A percentile compares a stretch with the other conserved stretches of the same genome.
Evolutionary conservation across 1,140 invertebrate species (phyloP).

Genomic region (Heliconius himera): DNA sequence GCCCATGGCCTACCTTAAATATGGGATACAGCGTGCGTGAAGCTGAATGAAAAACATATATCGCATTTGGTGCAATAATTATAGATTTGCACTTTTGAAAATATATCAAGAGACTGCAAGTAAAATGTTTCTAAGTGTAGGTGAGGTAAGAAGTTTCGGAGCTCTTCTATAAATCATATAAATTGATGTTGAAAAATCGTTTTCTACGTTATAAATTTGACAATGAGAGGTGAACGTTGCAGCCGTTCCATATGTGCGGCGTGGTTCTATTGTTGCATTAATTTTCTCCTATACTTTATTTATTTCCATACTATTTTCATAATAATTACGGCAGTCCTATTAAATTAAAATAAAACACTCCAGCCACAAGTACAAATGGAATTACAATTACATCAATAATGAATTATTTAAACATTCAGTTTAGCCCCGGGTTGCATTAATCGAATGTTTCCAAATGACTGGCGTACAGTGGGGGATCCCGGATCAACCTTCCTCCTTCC

Average conservation of each 20-base stretch:
- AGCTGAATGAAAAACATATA: too few species aligned
- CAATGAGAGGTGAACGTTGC: slow-evolving; percentile 68
- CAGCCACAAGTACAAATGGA: neutral
- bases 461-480: slow-evolving; percentile 14
- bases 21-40: too few species aligned
- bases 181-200: slow-evolving; percentile 74
- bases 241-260: slow-evolving; percentile 51
- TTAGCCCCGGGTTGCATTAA: neutral
- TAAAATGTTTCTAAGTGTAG: too few species aligned
- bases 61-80: too few species aligned
- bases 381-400: neutral
- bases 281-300: slow-evolving; percentile 50
- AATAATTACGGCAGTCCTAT: too few species aligned
- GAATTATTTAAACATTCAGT: slow-evolving; percentile 12
- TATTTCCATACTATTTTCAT: too few species aligned
- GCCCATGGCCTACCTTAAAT: too few species aligned
- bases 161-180: slow-evolving; percentile 66
- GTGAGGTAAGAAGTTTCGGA: slow-evolving; percentile 35
- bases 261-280: slow-evolving; percentile 65
- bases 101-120: too few species aligned
- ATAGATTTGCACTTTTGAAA: too few species aligned
- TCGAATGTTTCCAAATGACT: slow-evolving; percentile 24
- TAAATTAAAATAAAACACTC: neutral
- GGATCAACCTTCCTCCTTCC: too few species aligned
- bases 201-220: slow-evolving; percentile 65